Base-by-base conservation (phyloP, 2,888 invertebrate genomes). In the Punctoribates punctum region DNA sequence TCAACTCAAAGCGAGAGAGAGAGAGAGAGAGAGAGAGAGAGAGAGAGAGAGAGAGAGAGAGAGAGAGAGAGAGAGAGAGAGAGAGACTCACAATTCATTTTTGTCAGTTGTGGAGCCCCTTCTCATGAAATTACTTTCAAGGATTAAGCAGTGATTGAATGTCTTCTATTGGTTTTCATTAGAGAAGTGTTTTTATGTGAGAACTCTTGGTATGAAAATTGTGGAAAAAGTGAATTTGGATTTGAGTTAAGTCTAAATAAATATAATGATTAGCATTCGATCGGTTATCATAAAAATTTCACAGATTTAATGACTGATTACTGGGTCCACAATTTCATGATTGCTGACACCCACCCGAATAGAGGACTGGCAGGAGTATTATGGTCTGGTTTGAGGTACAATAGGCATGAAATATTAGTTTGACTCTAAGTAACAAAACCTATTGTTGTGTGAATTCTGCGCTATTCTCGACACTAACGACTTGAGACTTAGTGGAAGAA, bases 391-490 rank as follows among this genome's bases (percentile, higher is more conserved):
- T 34, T n/a, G 29, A 9, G 23, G 34, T n/a, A 70, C 70, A 70
- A 70, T 46, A 70, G 34, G 34, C 70, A 70, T 70, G 70, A 70
- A 70, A 70, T 70, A 70, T 70, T 70, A 23, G 70, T 70, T 65
- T 70, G 70, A 70, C 70, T 70, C 70, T 70, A 46, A 70, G 42
- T 46, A 70, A 70, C 70, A 70, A 70, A 70, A 70, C 70, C 70
- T 70, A 70, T 70, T 70, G 70, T 70, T 70, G 70, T 70, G 70
- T 38, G 46, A 46, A 38, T 70, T 46, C 38, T 70, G 34, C 25
- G 42, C 70, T 46, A 70, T 46, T 70, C 42, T 20, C 42, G 70
- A 70, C 70, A 70, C 38, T 70, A 70, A 70, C 23, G 70, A 70
- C 70, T 70, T 46, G 46, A 70, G 67, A 67, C 38, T 20, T 34